Evolutionary conservation across 2,113 vertebrate species (phyloP).

Genomic region (Chloebia gouldiae): DNA sequence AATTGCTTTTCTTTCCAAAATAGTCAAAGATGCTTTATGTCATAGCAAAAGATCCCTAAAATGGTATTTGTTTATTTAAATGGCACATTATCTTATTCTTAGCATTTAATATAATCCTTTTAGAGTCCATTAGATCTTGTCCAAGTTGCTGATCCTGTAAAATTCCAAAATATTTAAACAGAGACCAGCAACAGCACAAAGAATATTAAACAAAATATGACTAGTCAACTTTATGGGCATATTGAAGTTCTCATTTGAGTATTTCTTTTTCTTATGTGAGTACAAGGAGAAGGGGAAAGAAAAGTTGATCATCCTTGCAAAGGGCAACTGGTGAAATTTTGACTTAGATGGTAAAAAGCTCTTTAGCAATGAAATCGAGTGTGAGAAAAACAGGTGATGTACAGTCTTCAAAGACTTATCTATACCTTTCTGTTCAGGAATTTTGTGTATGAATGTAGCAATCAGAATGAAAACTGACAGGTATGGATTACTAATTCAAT

Average conservation of each 20-base stretch:
- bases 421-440: background rate
- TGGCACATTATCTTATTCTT: background rate
- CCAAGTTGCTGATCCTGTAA: background rate
- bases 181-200: background rate
- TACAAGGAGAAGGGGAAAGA: background rate
- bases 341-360: background rate
- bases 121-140: background rate
- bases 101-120: conserved; percentile 4
- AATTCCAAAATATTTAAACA: conserved; percentile 10
- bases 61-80: background rate
- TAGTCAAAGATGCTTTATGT: background rate
- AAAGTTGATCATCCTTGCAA: background rate
- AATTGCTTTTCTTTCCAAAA: background rate
- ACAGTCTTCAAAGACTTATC: background rate
- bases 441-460: background rate
- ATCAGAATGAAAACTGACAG: background rate
- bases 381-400: background rate
- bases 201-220: background rate
- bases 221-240: background rate
- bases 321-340: background rate
- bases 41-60: background rate
- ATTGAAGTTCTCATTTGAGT: background rate
- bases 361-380: background rate
- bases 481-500: background rate
- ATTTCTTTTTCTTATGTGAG: background rate